phyloP scores from a whole-genome alignment of 2,113 vertebrate species.

The Daphoenositta chrysoptera region DNA sequence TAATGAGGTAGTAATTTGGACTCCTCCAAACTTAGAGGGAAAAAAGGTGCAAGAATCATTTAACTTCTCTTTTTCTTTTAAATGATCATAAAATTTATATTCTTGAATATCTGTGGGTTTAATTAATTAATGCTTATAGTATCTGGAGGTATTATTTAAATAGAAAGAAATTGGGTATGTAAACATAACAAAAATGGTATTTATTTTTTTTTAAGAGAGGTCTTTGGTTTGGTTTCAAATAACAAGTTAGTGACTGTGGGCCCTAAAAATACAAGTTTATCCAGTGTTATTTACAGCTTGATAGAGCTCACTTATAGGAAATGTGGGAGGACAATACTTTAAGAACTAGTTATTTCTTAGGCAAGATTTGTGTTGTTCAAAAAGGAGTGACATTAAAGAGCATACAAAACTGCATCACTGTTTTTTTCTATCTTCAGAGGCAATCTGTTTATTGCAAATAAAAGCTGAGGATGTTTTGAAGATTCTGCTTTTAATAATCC shows the following conservation, averaged over 20 bases:
- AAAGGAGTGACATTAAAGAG: background rate
- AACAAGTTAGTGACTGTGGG: background rate
- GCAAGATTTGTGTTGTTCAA: background rate
- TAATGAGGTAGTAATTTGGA: background rate
- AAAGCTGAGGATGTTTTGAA: background rate
- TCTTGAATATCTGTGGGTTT: background rate
- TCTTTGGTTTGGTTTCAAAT: background rate
- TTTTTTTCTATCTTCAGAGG: background rate
- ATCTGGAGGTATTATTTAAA: background rate
- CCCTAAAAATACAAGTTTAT: background rate
- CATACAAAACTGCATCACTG: background rate
- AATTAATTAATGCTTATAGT: background rate
- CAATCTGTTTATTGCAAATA: background rate
- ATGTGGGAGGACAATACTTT: background rate
- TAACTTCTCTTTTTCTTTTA: background rate
- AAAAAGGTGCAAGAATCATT: background rate
- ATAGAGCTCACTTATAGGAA: background rate
- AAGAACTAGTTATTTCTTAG: background rate
- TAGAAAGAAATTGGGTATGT: background rate
- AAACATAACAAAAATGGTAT: background rate
- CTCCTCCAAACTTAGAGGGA: background rate
- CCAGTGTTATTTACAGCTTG: background rate
- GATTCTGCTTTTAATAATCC: background rate
- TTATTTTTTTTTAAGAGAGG: background rate
- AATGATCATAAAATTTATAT: background rate